These are phyloP conservation scores for Calameuta idolon DNA, from an alignment of 2,888 invertebrate species.

Conservation along the genomic window DNA sequence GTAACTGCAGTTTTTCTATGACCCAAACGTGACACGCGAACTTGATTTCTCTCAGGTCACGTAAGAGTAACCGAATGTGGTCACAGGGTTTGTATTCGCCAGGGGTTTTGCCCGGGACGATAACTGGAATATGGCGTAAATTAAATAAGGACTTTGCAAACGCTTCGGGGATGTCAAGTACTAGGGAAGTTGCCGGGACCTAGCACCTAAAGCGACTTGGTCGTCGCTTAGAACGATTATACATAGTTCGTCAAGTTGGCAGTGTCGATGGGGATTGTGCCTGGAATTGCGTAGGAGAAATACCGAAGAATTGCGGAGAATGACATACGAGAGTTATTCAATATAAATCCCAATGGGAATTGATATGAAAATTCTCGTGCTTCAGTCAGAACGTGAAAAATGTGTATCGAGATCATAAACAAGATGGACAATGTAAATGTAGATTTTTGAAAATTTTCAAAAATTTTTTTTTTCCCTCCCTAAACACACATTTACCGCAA, in stretches of 20 bases:
- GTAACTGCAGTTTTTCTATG: background rate
- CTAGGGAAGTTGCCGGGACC: background rate
- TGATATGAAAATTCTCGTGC: background rate
- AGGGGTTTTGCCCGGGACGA: background rate
- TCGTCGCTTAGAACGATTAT: background rate
- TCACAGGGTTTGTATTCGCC: background rate
- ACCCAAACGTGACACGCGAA: background rate
- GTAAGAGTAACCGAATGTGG: background rate
- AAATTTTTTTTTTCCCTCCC: background rate
- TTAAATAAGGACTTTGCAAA: background rate
- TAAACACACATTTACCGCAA: background rate
- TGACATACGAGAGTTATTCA: background rate
- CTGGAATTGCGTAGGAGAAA: background rate
- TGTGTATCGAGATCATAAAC: background rate
- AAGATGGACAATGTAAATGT: background rate
- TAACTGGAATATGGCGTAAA: background rate
- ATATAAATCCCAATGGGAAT: background rate
- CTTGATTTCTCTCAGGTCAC: background rate
- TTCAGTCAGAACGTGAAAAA: background rate
- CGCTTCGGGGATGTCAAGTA: background rate
- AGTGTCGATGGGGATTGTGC: background rate
- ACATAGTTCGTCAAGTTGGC: background rate
- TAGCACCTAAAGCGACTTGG: background rate
- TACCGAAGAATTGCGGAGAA: background rate
- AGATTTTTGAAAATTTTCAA: background rate